Evolutionary conservation across 2,888 invertebrate genomes (phyloP).

Genomic region (Furcula furcula): DNA sequence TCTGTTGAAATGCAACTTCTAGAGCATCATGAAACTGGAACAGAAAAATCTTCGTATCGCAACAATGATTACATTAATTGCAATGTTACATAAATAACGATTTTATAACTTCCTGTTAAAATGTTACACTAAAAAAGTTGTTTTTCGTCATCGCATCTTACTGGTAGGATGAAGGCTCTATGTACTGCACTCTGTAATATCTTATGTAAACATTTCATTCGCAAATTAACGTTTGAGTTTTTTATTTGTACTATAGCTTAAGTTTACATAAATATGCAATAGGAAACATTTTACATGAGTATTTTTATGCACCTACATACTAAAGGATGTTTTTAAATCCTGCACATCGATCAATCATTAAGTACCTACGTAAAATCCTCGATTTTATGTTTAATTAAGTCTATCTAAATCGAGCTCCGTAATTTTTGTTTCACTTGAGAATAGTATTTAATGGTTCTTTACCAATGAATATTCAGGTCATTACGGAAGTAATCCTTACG

Average conservation of each 20-base stretch:
- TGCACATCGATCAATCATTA: conserved; percentile 7
- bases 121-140: background rate
- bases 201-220: too few relatives aligned
- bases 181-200: too few relatives aligned
- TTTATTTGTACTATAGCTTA: background rate
- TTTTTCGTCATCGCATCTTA: too few relatives aligned
- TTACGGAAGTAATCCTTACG: conserved; percentile 8
- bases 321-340: conserved; percentile 36
- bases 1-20: conserved; percentile 29
- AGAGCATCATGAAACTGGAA: conserved; percentile 30
- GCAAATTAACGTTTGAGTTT: background rate
- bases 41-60: conserved; percentile 23
- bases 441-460: conserved; percentile 3
- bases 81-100: conserved; percentile 27
- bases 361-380: conserved; percentile 3
- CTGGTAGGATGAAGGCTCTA: too few relatives aligned
- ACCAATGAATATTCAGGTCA: conserved; percentile 7
- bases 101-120: background rate
- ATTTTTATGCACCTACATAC: background rate
- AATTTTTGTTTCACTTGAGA: conserved; percentile 10
- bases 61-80: conserved; percentile 34
- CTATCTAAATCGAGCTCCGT: conserved; percentile 8
- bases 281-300: background rate
- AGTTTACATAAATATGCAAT: background rate
- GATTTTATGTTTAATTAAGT: conserved; percentile 9